phyloP scores from a whole-genome alignment of 2,797 vertebrate species.

The Eulemur albifrons region DNA sequence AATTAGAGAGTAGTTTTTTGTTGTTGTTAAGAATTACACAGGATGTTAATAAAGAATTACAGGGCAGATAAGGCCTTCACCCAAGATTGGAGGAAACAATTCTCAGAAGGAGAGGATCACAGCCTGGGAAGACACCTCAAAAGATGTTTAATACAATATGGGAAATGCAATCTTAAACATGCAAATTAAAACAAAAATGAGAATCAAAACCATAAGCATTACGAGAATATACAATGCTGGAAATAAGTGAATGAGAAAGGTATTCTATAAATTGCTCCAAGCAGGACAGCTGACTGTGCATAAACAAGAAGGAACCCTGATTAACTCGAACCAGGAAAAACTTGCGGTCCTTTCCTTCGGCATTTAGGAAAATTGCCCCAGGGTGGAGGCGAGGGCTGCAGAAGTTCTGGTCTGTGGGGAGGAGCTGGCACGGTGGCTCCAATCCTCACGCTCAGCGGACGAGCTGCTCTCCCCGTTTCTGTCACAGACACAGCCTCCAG shows the following conservation, averaged over 20 bases:
- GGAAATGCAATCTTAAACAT: background rate
- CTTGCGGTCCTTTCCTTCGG: background rate
- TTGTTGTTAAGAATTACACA: background rate
- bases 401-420: background rate
- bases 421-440: accelerated
- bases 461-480: background rate
- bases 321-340: background rate
- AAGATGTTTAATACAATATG: background rate
- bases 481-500: background rate
- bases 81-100: background rate
- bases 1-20: background rate
- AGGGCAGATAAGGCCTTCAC: background rate
- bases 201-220: background rate
- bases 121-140: background rate
- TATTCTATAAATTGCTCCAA: background rate
- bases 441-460: accelerated
- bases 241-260: background rate
- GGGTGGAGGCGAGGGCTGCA: background rate
- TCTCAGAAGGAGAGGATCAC: background rate
- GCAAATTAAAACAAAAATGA: constrained; percentile 5
- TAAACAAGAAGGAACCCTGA: background rate
- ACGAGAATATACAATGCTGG: background rate
- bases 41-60: background rate
- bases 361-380: background rate
- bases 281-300: background rate